A percentile compares a stretch with the other conserved stretches of the same genome.
These are phyloP conservation scores for Urocynchramus pylzowi DNA, from an alignment of 2,113 vertebrate genomes.

Conservation along the genomic window DNA sequence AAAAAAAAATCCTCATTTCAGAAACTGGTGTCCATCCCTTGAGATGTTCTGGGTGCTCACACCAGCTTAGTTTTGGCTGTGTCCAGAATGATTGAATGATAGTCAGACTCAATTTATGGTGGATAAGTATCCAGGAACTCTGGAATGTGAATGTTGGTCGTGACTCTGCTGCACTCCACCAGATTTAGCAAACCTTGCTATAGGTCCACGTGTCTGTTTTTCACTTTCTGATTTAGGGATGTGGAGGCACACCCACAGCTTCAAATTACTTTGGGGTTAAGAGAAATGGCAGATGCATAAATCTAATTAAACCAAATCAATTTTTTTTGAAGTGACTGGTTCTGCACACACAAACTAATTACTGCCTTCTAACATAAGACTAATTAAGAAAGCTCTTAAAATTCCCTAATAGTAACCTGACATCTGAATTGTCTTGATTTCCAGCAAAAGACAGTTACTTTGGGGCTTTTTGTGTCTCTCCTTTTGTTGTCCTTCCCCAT, in stretches of 20 bases:
- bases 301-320: neutral
- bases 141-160: fast-evolving
- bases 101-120: neutral
- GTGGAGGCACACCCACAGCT: neutral
- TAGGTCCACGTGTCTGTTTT: fast-evolving
- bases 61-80: neutral
- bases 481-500: neutral
- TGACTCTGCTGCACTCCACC: neutral
- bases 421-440: neutral
- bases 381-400: slow-evolving; percentile 13
- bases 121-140: neutral
- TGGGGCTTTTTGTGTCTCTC: neutral
- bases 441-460: neutral
- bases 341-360: neutral
- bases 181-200: neutral
- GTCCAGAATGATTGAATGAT: neutral
- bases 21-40: neutral
- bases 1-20: neutral
- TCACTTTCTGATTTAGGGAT: neutral
- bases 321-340: neutral
- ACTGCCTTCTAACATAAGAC: neutral
- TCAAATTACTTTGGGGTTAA: neutral
- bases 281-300: neutral
- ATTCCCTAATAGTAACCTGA: neutral
- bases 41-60: neutral